Evolutionary conservation across 2,888 invertebrate genomes (phyloP).

Genomic region (Limnephilus rhombicus): DNA sequence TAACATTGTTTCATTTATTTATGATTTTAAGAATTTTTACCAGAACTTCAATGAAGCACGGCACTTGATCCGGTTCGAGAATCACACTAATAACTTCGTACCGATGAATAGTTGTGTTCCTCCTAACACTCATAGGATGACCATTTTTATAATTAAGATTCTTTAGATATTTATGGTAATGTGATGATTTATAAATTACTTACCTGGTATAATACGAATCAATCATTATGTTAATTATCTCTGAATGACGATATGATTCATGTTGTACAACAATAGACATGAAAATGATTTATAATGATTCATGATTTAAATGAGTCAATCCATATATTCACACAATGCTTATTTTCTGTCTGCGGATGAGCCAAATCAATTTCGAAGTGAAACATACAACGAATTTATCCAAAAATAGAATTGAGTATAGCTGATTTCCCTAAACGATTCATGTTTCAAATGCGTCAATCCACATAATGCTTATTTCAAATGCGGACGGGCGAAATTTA

Average conservation of each 20-base stretch:
- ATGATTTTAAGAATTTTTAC: not conserved
- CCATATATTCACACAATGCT: not conserved
- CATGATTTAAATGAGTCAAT: not conserved
- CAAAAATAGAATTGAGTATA: too few species aligned
- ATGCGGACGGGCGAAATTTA: too few species aligned
- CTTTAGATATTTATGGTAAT: not conserved
- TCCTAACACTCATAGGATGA: not conserved
- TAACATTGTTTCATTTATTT: too few species aligned
- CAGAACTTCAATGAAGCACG: not conserved
- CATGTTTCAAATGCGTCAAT: too few species aligned
- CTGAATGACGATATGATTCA: not conserved
- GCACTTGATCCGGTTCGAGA: not conserved
- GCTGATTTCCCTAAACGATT: too few species aligned
- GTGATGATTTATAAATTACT: not conserved
- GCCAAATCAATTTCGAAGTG: too few species aligned
- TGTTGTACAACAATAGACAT: not conserved
- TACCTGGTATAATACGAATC: not conserved
- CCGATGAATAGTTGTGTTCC: not conserved
- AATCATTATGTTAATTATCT: not conserved
- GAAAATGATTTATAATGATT: not conserved
- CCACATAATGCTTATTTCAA: too few species aligned
- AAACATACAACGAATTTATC: too few species aligned
- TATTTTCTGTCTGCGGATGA: too few species aligned
- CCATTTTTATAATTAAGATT: not conserved
- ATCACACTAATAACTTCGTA: not conserved